Conservation (phyloP, 2,113 vertebrate species). For the Thymallus thymallus region DNA sequence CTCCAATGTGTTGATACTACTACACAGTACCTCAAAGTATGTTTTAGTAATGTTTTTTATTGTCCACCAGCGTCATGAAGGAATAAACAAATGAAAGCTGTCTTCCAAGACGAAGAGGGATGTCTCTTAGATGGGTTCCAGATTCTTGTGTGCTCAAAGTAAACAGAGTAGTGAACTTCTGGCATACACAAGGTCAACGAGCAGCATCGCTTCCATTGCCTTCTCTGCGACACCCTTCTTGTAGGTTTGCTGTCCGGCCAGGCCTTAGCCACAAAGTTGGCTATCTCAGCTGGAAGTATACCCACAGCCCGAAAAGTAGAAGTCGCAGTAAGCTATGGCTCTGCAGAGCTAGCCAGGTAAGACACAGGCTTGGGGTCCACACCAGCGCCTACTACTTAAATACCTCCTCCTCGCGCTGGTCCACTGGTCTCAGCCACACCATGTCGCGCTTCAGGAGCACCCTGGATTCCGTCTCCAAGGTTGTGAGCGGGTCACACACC, state of each 20-base stretch:
- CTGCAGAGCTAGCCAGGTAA: slow-evolving; percentile 55
- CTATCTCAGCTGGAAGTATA: slow-evolving; percentile 48
- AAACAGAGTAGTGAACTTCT: slow-evolving; percentile 73
- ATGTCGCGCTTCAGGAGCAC: slow-evolving; percentile 90
- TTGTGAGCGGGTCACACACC: slow-evolving; percentile 83
- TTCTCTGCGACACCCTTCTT: slow-evolving; percentile 43
- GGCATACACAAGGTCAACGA: slow-evolving; percentile 70
- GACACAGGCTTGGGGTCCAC: slow-evolving; percentile 65
- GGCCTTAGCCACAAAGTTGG: slow-evolving; percentile 24
- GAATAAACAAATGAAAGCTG: slow-evolving; percentile 13
- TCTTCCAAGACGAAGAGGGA: slow-evolving; percentile 66
- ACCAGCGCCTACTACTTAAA: slow-evolving; percentile 75
- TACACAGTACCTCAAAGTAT: too few relatives aligned
- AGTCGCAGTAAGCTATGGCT: slow-evolving; percentile 61
- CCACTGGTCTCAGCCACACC: slow-evolving; percentile 75
- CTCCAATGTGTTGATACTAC: too few relatives aligned
- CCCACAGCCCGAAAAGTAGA: slow-evolving; percentile 64
- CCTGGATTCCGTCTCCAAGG: slow-evolving; percentile 88
- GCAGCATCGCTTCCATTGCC: slow-evolving; percentile 53
- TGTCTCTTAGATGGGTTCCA: slow-evolving; percentile 80
- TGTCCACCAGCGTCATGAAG: slow-evolving; percentile 50
- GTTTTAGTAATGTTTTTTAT: slow-evolving; percentile 5
- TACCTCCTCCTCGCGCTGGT: slow-evolving; percentile 80
- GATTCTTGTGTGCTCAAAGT: slow-evolving; percentile 75
- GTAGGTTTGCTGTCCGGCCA: slow-evolving; percentile 66